These are phyloP conservation scores for Platichthys flesus DNA, from an alignment of 2,113 vertebrate species.

Conservation along the genomic window DNA sequence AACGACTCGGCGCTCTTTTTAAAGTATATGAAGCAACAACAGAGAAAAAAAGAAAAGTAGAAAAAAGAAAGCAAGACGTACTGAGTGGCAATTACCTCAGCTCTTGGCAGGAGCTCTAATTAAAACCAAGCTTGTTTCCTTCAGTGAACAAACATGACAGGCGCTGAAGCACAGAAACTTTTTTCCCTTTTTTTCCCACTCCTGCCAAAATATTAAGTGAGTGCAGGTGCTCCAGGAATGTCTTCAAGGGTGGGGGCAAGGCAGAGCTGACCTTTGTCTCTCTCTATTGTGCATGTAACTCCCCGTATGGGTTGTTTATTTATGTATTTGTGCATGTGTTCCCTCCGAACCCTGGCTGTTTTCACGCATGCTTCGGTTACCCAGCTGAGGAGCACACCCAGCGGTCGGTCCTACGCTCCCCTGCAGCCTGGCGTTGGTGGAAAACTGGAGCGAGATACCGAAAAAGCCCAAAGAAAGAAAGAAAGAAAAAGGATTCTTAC, in stretches of 20 bases:
- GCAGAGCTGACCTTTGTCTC: slow-evolving; percentile 71
- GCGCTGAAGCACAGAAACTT: slow-evolving; percentile 74
- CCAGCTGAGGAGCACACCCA: slow-evolving; percentile 51
- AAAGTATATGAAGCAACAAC: slow-evolving; percentile 54
- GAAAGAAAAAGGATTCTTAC: slow-evolving; percentile 38
- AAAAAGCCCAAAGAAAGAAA: no score
- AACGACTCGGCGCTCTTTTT: slow-evolving; percentile 26
- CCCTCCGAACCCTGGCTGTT: slow-evolving; percentile 54
- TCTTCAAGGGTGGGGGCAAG: slow-evolving; percentile 73
- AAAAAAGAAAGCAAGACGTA: slow-evolving; percentile 62
- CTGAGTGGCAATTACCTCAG: slow-evolving; percentile 80
- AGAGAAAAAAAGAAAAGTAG: slow-evolving; percentile 34
- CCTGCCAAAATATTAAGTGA: slow-evolving; percentile 86
- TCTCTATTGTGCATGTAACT: slow-evolving; percentile 48
- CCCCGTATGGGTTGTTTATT: slow-evolving; percentile 68
- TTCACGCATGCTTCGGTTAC: slow-evolving; percentile 63
- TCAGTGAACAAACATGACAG: slow-evolving; percentile 85
- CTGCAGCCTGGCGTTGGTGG: slow-evolving; percentile 30
- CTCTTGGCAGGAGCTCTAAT: slow-evolving; percentile 85
- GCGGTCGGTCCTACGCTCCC: slow-evolving; percentile 49
- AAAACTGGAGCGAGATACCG: slow-evolving; percentile 62
- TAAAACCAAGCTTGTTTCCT: slow-evolving; percentile 89
- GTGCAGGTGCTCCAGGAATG: slow-evolving; percentile 91
- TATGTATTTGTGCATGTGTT: slow-evolving; percentile 65
- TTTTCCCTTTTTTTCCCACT: slow-evolving; percentile 58